These are phyloP conservation scores for Reticulitermes speratus DNA, from an alignment of 1,140 invertebrate genomes.

Conservation along the genomic window DNA sequence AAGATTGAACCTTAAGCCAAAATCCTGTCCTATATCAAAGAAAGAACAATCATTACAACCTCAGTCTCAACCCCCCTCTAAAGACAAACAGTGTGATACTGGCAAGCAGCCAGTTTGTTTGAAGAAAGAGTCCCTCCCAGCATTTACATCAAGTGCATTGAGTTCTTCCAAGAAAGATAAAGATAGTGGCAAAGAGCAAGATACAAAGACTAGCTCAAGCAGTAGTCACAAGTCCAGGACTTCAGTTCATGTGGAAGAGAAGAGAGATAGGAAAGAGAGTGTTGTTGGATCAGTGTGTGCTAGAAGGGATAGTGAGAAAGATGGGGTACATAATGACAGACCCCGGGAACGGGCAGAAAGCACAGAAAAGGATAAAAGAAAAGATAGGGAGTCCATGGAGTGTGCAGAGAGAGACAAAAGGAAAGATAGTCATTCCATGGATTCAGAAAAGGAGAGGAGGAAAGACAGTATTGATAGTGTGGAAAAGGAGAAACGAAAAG, in stretches of 20 bases:
- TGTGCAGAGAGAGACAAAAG: conserved; percentile 40
- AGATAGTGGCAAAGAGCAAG: conserved; percentile 24
- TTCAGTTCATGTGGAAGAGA: not conserved
- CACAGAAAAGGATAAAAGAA: conserved; percentile 45
- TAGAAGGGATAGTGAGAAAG: conserved; percentile 28
- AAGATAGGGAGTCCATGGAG: conserved; percentile 44
- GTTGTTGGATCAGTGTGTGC: not conserved
- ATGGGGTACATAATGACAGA: conserved; percentile 37
- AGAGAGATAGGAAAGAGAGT: conserved; percentile 18
- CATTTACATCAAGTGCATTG: not conserved
- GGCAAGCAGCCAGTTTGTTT: not conserved
- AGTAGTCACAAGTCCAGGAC: conserved; percentile 20
- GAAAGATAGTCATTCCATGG: conserved; percentile 43
- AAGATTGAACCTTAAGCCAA: conserved; percentile 10
- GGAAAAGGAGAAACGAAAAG: conserved; percentile 6
- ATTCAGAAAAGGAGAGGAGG: conserved; percentile 36
- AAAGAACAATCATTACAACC: conserved; percentile 19
- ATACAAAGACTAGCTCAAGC: not conserved
- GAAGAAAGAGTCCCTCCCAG: conserved; percentile 4
- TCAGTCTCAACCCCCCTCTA: not conserved
- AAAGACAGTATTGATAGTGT: conserved; percentile 13
- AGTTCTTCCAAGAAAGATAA: conserved; percentile 27
- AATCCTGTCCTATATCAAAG: conserved; percentile 21
- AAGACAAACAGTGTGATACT: conserved; percentile 25
- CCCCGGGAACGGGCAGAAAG: conserved; percentile 41